phyloP scores from a whole-genome alignment of 2,797 vertebrate species.

The Benthosema pterotum region DNA sequence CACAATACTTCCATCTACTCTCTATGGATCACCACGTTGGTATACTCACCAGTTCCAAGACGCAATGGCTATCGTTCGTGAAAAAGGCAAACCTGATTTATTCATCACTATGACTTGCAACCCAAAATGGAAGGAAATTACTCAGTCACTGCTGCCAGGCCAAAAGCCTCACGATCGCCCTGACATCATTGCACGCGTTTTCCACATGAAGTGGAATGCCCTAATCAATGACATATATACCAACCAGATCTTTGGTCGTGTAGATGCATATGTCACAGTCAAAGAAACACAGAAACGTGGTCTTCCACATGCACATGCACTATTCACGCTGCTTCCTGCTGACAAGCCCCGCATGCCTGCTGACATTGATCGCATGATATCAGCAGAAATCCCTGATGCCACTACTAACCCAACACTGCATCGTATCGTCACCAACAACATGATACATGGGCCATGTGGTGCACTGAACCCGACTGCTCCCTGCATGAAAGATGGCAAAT shows the following conservation, averaged over 20 bases:
- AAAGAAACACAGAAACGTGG: too few relatives aligned
- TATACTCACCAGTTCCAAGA: too few relatives aligned
- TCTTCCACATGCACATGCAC: not conserved
- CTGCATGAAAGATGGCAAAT: not conserved
- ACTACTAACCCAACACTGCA: not conserved
- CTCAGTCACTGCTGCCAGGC: too few relatives aligned
- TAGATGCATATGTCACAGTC: too few relatives aligned
- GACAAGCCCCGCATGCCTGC: not conserved
- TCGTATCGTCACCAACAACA: not conserved
- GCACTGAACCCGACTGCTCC: not conserved
- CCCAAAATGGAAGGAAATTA: too few relatives aligned
- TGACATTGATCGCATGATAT: not conserved
- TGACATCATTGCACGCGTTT: not conserved
- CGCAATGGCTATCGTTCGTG: too few relatives aligned
- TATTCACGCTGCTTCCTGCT: not conserved
- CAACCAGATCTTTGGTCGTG: not conserved
- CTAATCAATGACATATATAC: not conserved
- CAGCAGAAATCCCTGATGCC: not conserved
- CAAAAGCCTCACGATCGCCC: too few relatives aligned
- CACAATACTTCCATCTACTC: too few relatives aligned
- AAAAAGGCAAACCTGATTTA: too few relatives aligned
- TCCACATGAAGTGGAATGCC: not conserved
- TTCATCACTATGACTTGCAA: too few relatives aligned
- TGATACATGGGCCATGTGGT: conserved; percentile 1
- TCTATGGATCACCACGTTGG: too few relatives aligned